These are phyloP conservation scores for Nycticorax nycticorax DNA, from an alignment of 2,113 vertebrate genomes.

Conservation along the genomic window DNA sequence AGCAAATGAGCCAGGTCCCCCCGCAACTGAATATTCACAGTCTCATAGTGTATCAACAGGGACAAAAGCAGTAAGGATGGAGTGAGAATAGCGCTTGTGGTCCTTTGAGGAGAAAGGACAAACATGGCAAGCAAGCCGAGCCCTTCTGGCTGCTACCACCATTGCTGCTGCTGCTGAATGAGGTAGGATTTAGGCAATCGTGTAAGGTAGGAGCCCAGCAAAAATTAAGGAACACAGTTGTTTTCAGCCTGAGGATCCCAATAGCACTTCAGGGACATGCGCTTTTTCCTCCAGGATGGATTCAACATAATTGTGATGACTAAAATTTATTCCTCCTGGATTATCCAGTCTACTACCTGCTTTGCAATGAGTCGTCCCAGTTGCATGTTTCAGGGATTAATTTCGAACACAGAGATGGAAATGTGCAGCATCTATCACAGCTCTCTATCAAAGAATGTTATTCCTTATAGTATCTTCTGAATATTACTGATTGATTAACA, in stretches of 20 bases:
- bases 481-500: not conserved
- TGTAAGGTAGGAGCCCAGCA: not conserved
- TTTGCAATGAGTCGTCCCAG: not conserved
- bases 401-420: not conserved
- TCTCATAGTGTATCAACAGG: not conserved
- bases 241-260: not conserved
- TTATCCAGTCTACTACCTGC: not conserved
- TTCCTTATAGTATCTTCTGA: not conserved
- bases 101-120: not conserved
- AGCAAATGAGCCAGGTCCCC: not conserved
- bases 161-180: not conserved
- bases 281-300: not conserved
- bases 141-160: not conserved
- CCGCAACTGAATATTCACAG: not conserved
- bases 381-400: not conserved
- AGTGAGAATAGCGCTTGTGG: not conserved
- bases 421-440: not conserved
- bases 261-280: not conserved
- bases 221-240: not conserved
- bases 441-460: not conserved
- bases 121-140: not conserved
- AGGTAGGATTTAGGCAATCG: not conserved
- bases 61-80: not conserved
- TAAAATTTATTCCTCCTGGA: not conserved
- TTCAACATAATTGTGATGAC: not conserved